Percentiles rank a stretch among this genome's conserved stretches.
Conservation (phyloP, 2,797 vertebrate genomes). For the Phoeniculus purpureus region DNA sequence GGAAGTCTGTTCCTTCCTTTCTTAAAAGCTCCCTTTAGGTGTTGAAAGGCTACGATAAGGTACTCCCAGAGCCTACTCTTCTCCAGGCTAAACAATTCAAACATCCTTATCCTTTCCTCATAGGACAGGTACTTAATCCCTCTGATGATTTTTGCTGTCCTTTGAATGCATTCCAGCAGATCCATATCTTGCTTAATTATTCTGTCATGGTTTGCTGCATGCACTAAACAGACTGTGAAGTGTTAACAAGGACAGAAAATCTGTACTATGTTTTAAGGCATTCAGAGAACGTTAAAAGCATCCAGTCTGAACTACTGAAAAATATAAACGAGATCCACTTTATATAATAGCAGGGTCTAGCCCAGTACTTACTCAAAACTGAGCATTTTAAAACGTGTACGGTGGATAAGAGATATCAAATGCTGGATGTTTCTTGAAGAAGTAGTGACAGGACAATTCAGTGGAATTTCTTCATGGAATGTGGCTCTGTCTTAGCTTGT, state of each 20-base stretch:
- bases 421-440: background rate
- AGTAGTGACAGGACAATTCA: background rate
- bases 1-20: background rate
- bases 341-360: background rate
- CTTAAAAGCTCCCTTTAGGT: background rate
- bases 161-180: background rate
- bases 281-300: background rate
- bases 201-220: background rate
- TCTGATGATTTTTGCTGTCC: background rate
- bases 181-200: background rate
- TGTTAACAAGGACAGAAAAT: background rate
- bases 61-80: background rate
- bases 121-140: background rate
- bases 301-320: background rate
- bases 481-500: background rate
- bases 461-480: background rate
- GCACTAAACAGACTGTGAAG: background rate
- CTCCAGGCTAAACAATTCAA: background rate
- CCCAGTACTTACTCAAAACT: background rate
- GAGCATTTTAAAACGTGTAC: background rate
- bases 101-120: background rate
- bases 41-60: accelerated
- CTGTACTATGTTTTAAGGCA: background rate
- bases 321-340: background rate
- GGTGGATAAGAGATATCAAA: background rate